Conservation (phyloP, 2,113 vertebrate genomes). For the Micronycteris hirsuta region DNA sequence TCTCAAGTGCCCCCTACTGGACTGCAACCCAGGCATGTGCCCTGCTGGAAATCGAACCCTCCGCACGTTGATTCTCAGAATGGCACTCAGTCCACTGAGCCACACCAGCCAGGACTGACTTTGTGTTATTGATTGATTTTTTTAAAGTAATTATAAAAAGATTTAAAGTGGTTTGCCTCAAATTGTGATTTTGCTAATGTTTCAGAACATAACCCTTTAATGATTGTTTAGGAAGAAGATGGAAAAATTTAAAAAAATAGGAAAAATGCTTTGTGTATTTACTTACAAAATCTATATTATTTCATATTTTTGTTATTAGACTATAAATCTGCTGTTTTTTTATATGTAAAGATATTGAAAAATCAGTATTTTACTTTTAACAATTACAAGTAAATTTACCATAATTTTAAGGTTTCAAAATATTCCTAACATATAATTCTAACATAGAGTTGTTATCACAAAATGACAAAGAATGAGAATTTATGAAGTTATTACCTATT, state of each 20-base stretch:
- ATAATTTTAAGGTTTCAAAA: background rate
- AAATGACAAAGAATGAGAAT: background rate
- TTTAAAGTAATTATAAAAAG: background rate
- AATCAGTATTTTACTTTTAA: background rate
- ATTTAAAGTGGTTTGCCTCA: background rate
- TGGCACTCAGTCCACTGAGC: no score
- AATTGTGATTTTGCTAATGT: background rate
- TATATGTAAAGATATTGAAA: conserved; percentile 4
- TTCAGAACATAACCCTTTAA: background rate
- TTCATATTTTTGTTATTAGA: background rate
- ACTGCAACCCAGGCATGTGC: no score
- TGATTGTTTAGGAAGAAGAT: background rate
- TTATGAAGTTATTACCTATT: background rate
- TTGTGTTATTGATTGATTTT: no score
- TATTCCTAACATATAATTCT: background rate
- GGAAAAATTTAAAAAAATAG: no score
- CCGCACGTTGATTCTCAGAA: no score
- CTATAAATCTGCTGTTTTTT: background rate
- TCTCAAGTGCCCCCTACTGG: no score
- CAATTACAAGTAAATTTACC: background rate
- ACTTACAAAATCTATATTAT: background rate
- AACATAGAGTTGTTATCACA: background rate
- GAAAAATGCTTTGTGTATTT: background rate
- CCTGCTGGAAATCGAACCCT: no score
- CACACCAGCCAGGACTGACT: no score